phyloP scores from a whole-genome alignment of 23 tunicate species.

The Aplidium turbinatum region DNA sequence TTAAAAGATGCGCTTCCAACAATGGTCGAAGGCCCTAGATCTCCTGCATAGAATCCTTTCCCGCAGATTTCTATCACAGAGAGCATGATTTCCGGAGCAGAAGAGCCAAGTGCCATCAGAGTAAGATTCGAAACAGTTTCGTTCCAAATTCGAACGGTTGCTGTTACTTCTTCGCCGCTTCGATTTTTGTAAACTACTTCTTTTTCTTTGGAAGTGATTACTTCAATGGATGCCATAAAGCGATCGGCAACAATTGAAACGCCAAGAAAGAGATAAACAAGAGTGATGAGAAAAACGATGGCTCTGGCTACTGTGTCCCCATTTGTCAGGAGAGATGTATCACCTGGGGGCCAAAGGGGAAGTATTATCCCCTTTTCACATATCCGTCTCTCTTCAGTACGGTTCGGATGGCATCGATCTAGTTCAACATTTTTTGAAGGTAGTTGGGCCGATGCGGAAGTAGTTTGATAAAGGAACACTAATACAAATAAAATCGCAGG shows the following conservation, averaged over 20 bases:
- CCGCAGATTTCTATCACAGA: slow-evolving; percentile 89
- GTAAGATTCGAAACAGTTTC: slow-evolving; percentile 98
- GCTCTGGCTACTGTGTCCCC: slow-evolving; percentile 83
- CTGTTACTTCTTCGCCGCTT: slow-evolving; percentile 66
- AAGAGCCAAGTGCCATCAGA: slow-evolving; percentile 98
- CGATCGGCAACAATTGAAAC: slow-evolving; percentile 97
- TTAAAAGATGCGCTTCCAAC: slow-evolving; percentile 97
- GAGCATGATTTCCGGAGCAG: slow-evolving; percentile 99
- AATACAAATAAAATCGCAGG: no score
- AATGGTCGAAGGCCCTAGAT: slow-evolving; percentile 97
- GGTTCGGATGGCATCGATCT: slow-evolving; percentile 24
- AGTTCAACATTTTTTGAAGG: neutral
- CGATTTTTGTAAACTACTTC: slow-evolving; percentile 63
- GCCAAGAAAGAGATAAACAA: slow-evolving; percentile 95
- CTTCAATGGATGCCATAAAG: slow-evolving; percentile 99
- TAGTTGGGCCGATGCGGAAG: neutral
- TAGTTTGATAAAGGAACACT: no score
- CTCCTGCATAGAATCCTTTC: slow-evolving; percentile 84
- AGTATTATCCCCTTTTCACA: slow-evolving; percentile 64
- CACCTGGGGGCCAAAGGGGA: slow-evolving; percentile 78
- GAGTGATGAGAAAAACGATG: slow-evolving; percentile 63
- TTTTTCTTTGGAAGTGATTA: slow-evolving; percentile 97
- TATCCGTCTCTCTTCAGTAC: slow-evolving; percentile 23
- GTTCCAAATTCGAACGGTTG: slow-evolving; percentile 96
- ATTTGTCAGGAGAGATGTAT: slow-evolving; percentile 39